Evolutionary conservation across 2,797 vertebrate genomes (phyloP), one percentile per base, ranked within the genome.

Genomic region (Hoplostethus mediterraneus): DNA sequence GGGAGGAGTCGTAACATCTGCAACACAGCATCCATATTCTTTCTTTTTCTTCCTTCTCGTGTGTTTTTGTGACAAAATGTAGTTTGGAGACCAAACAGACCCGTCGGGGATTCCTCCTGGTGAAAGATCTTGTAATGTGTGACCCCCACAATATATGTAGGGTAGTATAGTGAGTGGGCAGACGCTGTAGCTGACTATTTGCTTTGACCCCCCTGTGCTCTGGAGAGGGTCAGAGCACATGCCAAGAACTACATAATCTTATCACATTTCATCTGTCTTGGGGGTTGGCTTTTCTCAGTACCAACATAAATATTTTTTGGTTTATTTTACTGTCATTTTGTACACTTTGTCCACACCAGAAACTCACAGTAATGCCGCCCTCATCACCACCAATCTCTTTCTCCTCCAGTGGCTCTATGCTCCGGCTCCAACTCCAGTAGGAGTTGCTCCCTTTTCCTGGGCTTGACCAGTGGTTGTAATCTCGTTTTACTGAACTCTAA

Each of bases 401-500:
- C 45, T 40, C 49, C 67, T 53, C 59, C 17, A 63, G 71, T 53
- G 73, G 83, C 61, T 38, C 63, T 56, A 14, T 56, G 70, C 86
- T 89, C 72, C 55, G 28, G 77, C 74, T 86, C 66, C 13, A 85
- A 85, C 81, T 91, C 88, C 84, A 80, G 64, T 63, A 88, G 87
- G 88, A 91, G 80, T 90, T 82, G 79, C 83, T 90, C 87, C 79
- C 83, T 84, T 92, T 94, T 90, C 79, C 86, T 84, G 82, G 87
- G 72, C 88, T 92, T 94, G 93, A 94, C 94, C 92, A 93, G 82
- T 84, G 81, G 89, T 90, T 93, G 90, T 95, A 95, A 94, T 94
- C 92, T 94, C 81, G 86, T 93, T 94, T 93, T 90, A 91, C 92
- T 94, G 93, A 94, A 93, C 93, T 92, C 93, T 89, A 89, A 91